Evolutionary conservation across 2,888 invertebrate genomes (phyloP), one percentile per base, ranked within the genome.

Genomic region (Sericinus montela): DNA sequence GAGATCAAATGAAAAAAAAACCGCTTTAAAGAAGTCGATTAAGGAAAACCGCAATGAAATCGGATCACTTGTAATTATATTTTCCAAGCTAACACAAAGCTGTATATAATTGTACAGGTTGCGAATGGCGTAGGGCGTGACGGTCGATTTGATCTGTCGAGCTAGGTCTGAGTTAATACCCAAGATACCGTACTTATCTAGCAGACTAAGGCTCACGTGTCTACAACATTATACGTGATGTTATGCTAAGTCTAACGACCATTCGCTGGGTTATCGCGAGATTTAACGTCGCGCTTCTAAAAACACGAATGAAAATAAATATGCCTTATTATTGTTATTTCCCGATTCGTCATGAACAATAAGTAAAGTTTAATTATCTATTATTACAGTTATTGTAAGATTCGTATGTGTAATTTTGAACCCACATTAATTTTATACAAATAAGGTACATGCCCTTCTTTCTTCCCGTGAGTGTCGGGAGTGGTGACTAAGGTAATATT

Each of bases 1-100:
- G 19, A 19, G 2, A 19, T 19, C 5, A 19, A 5, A 19, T 19
- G 5, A 2, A 19, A 19, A 5, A 5, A 19, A 19, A 19, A 3
- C 5, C 2, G 35, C 47, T 29, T 41, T 47, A 29, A 48, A 48
- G 32, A 37, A 37, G 32, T 42, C 15, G 16, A 38, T 48, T 48
- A 48, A 48, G 48, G 48, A 48, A 48, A 48, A 48, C 48, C 48
- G 25, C 48, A 43, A 37, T 42, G 42, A 43, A 48, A 48, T 48
- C 9, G 14, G 42, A 48, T 48, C 48, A 42, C 16, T 34, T 47
- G 11, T 42, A 23, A 23, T 14, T 30, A 16, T 36, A 36, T 36
- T 19, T 37, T 7, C 8, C 10, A 28, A 13, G n/a, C 13, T 11
- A 6, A 5, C 14, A 3, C 3, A n/a, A 3, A 23, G 5, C 10